Base-by-base conservation (phyloP, 2,797 vertebrate genomes). In the Cetoscarus ocellatus region DNA sequence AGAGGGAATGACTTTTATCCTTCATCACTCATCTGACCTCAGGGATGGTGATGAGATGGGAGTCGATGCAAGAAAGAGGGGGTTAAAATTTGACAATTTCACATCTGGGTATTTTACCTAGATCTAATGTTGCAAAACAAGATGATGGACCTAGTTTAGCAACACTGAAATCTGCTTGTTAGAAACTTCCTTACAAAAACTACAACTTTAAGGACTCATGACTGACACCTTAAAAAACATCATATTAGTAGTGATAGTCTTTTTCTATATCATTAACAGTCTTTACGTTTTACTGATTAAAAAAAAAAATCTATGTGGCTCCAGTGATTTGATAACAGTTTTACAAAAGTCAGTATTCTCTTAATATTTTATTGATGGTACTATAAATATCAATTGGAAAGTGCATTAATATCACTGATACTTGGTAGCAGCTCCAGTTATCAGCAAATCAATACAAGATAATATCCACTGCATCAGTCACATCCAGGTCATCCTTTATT, bases 311-410 rank as follows among this genome's bases (percentile, higher is more conserved):
- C 4, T 34, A 14, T 27, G 10, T 5, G 3, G 13, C 34, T 14
- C 43, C 4, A 40, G 18, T 55, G 11, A 53, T 43, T 18, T 40
- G 19, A 5, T 5, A 39, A 39, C 38, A 39, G 7, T 39, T 39
- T 39, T 1, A 10, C 38, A 39, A 2, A 27, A 27, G 27, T 39
- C 3, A 39, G 9, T 39, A 39, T 39, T 39, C 38, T 39, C 38
- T 27, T 27, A 27, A 27, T 4, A 27, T 27, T 27, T 27, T 27
- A 27, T 27, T 27, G 27, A 27, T 27, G 27, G 94, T 94, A 91
- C 86, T 95, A 96, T 92, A 96, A 95, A 96, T 95, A 96, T 96
- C 95, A 94, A 96, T 95, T 93, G 86, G 67, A 87, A 88, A 81
- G 79, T 91, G 88, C 82, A 89, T 90, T 90, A 90, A 86, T 87